These are phyloP conservation scores for Phyllopteryx taeniolatus DNA, from an alignment of 2,113 vertebrate genomes.

Conservation along the genomic window DNA sequence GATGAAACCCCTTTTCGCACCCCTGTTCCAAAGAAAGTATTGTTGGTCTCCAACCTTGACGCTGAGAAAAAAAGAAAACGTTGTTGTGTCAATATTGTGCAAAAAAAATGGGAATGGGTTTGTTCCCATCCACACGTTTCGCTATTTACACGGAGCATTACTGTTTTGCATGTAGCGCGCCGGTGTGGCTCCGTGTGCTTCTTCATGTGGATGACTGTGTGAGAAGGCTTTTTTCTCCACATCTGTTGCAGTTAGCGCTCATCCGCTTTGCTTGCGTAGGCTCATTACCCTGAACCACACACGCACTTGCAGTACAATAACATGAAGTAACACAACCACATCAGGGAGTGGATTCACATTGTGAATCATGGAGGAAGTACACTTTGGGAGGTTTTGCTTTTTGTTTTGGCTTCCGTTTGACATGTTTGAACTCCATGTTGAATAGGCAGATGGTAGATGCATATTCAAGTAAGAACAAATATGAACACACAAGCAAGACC, in stretches of 20 bases:
- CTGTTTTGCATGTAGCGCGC: slow-evolving; percentile 18
- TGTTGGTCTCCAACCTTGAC: neutral
- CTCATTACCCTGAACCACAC: slow-evolving; percentile 46
- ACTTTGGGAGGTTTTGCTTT: neutral
- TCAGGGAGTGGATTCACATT: slow-evolving; percentile 30
- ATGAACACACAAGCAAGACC: slow-evolving; percentile 21
- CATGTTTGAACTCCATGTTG: slow-evolving; percentile 1
- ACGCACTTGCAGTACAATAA: slow-evolving; percentile 38
- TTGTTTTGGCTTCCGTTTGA: neutral
- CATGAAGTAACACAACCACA: slow-evolving; percentile 26
- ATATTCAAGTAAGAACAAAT: slow-evolving; percentile 3
- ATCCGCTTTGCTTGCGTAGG: slow-evolving; percentile 24
- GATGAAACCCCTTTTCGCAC: neutral
- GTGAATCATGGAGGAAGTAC: neutral
- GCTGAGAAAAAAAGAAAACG: neutral
- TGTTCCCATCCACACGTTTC: neutral
- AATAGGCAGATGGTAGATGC: slow-evolving; percentile 6
- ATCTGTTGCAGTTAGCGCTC: slow-evolving; percentile 24
- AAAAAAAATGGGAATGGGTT: neutral
- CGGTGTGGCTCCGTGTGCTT: slow-evolving; percentile 27
- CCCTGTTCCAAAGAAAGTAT: neutral
- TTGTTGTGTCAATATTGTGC: neutral
- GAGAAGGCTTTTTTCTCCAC: slow-evolving; percentile 28
- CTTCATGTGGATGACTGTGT: slow-evolving; percentile 30
- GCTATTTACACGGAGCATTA: neutral